Percentiles rank a stretch among this genome's conserved stretches.
Conservation (phyloP, 2,797 vertebrate species). For the Pristis pectinata region DNA sequence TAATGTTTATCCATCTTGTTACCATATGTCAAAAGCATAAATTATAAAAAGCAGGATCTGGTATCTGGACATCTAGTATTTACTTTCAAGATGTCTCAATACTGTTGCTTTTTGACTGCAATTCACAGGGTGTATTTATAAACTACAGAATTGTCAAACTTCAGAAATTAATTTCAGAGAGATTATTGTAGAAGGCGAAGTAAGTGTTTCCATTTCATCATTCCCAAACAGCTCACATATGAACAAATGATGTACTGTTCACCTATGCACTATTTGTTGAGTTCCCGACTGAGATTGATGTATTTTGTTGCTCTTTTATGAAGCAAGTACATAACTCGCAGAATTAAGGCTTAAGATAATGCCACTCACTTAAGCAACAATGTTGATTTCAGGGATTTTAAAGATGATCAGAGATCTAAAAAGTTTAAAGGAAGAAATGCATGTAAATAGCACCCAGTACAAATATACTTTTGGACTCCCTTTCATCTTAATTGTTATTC, state of each 20-base stretch:
- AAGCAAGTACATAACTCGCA: background rate
- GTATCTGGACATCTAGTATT: background rate
- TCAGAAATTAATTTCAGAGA: background rate
- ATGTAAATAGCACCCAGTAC: too few relatives aligned
- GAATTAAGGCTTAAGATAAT: too few relatives aligned
- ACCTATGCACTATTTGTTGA: background rate
- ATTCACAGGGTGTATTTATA: background rate
- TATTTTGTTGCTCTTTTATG: background rate
- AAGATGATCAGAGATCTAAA: background rate
- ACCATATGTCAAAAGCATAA: background rate
- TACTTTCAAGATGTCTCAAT: background rate
- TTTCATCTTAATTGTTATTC: too few relatives aligned
- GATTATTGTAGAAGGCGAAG: background rate
- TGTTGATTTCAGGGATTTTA: background rate
- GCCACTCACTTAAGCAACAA: background rate
- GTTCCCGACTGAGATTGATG: background rate
- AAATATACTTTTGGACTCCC: too few relatives aligned
- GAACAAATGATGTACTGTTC: background rate
- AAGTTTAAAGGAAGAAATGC: background rate
- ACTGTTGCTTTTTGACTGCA: background rate
- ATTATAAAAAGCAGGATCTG: background rate
- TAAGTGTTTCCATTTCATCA: background rate
- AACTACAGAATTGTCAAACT: background rate
- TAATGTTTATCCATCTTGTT: conserved; percentile 21
- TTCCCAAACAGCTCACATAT: background rate